Conservation (phyloP, 2,797 vertebrate species). For the Enteromius radiatus region DNA sequence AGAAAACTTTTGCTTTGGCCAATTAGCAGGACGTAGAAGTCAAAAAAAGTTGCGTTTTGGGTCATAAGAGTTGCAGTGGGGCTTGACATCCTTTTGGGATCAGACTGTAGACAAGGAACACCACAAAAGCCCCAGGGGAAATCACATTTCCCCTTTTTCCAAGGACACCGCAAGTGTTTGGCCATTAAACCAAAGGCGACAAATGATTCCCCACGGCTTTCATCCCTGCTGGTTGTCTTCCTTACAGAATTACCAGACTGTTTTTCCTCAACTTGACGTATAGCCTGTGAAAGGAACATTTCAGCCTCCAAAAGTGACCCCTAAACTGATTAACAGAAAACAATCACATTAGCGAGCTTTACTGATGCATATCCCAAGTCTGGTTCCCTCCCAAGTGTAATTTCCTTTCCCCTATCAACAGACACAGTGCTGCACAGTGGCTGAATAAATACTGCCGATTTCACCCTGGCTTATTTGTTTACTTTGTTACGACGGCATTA, state of each 20-base stretch:
- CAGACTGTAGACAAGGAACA: constrained; percentile 18
- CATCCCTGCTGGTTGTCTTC: constrained; percentile 12
- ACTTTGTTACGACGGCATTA: constrained; percentile 55
- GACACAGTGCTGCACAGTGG: constrained; percentile 6
- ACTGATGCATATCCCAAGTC: constrained; percentile 65
- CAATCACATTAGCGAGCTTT: constrained; percentile 72
- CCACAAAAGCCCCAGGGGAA: constrained; percentile 42
- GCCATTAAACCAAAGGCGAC: constrained; percentile 54
- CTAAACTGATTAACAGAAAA: constrained; percentile 72
- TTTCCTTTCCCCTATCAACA: constrained; percentile 62
- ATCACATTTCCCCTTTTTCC: constrained; percentile 49
- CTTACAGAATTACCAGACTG: constrained; percentile 19
- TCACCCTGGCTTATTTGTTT: constrained; percentile 59
- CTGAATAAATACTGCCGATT: constrained; percentile 55
- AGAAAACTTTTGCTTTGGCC: constrained; percentile 5
- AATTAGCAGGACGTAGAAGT: constrained; percentile 40
- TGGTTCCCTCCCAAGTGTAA: constrained; percentile 60
- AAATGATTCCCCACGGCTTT: constrained; percentile 45
- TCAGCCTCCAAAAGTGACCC: constrained; percentile 64
- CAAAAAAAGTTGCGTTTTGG: constrained; percentile 5
- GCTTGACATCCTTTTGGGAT: constrained; percentile 17
- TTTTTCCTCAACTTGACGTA: constrained; percentile 22
- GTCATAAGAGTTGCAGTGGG: constrained; percentile 1
- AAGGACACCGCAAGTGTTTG: constrained; percentile 40
- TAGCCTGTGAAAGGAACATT: constrained; percentile 37